A percentile compares a stretch with the other conserved stretches of the same genome.
These are phyloP conservation scores for Drosophila nigromelanica DNA, from an alignment of 1,140 invertebrate genomes.

Conservation along the genomic window DNA sequence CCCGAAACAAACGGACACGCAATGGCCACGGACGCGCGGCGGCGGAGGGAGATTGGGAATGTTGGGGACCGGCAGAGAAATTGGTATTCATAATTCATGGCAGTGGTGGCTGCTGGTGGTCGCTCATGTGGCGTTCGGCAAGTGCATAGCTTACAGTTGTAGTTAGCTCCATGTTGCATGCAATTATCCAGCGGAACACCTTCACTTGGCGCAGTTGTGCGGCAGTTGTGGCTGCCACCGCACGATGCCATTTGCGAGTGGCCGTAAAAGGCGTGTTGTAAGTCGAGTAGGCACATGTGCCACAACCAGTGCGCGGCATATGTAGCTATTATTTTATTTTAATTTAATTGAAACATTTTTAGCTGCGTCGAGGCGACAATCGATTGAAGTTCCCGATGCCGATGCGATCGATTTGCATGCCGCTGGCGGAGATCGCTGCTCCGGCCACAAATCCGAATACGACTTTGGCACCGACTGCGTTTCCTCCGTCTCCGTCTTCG, in stretches of 20 bases:
- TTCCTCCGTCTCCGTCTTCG: slow-evolving; percentile 1
- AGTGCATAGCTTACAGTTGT: slow-evolving; percentile 29
- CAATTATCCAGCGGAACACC: slow-evolving; percentile 66
- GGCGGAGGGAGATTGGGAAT: neutral
- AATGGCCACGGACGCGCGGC: slow-evolving; percentile 21
- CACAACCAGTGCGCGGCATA: neutral
- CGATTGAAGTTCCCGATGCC: slow-evolving; percentile 73
- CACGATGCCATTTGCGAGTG: slow-evolving; percentile 31
- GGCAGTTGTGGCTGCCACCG: slow-evolving; percentile 19
- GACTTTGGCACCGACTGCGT: slow-evolving; percentile 12
- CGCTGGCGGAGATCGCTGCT: slow-evolving; percentile 16
- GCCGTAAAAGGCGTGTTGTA: slow-evolving; percentile 68
- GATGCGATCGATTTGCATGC: slow-evolving; percentile 75
- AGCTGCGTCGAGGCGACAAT: slow-evolving; percentile 53
- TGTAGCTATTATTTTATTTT: slow-evolving; percentile 65
- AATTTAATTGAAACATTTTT: slow-evolving; percentile 81
- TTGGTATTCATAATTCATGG: slow-evolving; percentile 71
- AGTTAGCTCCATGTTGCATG: slow-evolving; percentile 45
- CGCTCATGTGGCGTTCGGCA: slow-evolving; percentile 44
- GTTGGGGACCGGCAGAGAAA: slow-evolving; percentile 40
- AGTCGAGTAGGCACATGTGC: slow-evolving; percentile 42
- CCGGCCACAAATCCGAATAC: slow-evolving; percentile 11
- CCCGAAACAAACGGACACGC: slow-evolving; percentile 62
- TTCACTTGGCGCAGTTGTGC: slow-evolving; percentile 27
- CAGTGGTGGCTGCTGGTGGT: slow-evolving; percentile 25